Base-by-base conservation (phyloP, 2,888 invertebrate genomes). In the Epicampocera succincta region DNA sequence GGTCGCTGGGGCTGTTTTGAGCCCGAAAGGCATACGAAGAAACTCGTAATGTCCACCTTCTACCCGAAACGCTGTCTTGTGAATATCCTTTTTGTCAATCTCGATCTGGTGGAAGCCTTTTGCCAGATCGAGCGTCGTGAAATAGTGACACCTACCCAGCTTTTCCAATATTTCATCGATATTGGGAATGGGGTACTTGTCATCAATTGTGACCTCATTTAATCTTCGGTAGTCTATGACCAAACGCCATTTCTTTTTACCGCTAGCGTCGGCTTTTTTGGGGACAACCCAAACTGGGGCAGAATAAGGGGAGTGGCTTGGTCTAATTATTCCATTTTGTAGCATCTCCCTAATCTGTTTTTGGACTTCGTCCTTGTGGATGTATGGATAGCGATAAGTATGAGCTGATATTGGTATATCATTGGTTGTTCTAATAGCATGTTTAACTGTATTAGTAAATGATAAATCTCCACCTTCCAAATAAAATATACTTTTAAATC, bases 281-380 rank as follows among this genome's bases (percentile, higher is more conserved):
- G 73, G 38, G 13, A 74, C 80, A 33, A 74, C 63, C 80, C 77
- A 69, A 6, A 74, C 40, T 42, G 80, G 80, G 8, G 61, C 60
- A 3, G 44, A 69, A 8, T 50, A 80, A 12, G 69, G 68, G 19
- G 74, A 74, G 9, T 46, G 29, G n/a, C 68, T 74, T 9, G 52
- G 38, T 29, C 19, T 38, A 15, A 74, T 69, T 38, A 74, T 74
- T 3, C 68, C 79, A 15, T 80, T 61, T 11, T 17, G 40, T 42
- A 74, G 50, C 68, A 74, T 80, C 1, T 63, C 80, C 12, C 50
- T 33, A 29, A 69, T 56, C 29, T 73, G 73, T 13, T 9, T 68
- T 19, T 17, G 66, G 11, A 80, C 56, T 25, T 80, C 79, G 5
- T 19, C 40, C 12, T 69, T 50, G 42, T 74, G 69, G 5, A 80